A percentile compares a stretch with the other conserved stretches of the same genome.
Evolutionary conservation across 2,888 invertebrate genomes (phyloP).

Genomic region (Diplolepis rosae): DNA sequence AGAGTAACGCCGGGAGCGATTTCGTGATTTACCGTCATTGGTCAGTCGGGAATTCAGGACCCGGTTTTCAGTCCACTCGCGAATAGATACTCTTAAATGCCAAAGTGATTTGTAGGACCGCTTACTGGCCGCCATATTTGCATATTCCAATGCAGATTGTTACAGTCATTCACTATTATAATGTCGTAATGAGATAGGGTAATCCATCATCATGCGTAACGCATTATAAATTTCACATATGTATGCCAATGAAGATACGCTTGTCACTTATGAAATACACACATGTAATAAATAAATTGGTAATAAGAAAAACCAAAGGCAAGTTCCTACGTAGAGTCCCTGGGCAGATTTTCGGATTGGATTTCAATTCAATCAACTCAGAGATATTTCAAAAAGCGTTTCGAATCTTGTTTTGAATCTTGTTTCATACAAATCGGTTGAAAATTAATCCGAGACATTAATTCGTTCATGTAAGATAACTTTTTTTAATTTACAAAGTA

Average conservation of each 20-base stretch:
- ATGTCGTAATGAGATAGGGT: background rate
- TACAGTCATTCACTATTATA: constrained; percentile 34
- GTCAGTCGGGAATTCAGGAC: constrained; percentile 44
- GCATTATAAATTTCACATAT: background rate
- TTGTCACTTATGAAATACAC: background rate
- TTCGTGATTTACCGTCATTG: constrained; percentile 62
- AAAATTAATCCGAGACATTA: no score
- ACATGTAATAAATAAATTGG: background rate
- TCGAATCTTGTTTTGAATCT: no score
- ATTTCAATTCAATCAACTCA: no score
- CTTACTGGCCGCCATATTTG: constrained; percentile 58
- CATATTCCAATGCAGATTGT: constrained; percentile 55
- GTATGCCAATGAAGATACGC: background rate
- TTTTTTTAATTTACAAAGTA: no score
- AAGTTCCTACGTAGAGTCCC: no score
- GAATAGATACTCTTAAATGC: constrained; percentile 56
- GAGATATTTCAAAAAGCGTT: no score
- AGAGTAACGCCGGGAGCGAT: constrained; percentile 66
- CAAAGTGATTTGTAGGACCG: constrained; percentile 62
- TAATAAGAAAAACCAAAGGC: background rate
- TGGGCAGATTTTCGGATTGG: no score
- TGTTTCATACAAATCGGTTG: no score
- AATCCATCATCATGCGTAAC: background rate
- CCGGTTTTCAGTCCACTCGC: constrained; percentile 46
- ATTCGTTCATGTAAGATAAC: no score